Conservation (phyloP, 1,140 invertebrate species). For the Aphis craccivora region DNA sequence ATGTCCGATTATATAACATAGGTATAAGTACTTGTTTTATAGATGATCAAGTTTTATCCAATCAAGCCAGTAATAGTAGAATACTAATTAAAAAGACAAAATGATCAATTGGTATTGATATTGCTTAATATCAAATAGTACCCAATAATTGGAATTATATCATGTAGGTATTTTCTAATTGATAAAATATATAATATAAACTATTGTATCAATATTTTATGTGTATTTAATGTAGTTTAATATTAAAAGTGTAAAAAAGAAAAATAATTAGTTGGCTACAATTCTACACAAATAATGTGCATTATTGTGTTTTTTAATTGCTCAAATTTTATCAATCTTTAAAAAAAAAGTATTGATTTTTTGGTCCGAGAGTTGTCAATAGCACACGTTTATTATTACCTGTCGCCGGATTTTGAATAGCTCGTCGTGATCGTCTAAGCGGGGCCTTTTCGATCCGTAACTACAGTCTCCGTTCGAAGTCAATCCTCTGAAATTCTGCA, state of each 20-base stretch:
- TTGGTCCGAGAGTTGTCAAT: not conserved
- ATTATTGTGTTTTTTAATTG: not conserved
- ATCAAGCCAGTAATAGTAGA: not conserved
- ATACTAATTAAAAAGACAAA: not conserved
- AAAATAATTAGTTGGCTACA: not conserved
- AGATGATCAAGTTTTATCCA: not conserved
- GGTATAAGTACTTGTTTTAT: not conserved
- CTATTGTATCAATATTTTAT: no score
- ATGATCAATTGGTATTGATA: not conserved
- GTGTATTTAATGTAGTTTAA: not conserved
- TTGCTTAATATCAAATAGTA: not conserved
- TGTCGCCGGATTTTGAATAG: conserved; percentile 54
- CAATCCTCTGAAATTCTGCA: conserved; percentile 27
- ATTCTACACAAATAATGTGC: not conserved
- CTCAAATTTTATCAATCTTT: not conserved
- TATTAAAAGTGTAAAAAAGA: not conserved
- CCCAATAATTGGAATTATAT: not conserved
- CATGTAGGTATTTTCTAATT: not conserved
- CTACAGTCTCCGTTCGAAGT: conserved; percentile 31
- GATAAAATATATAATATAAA: no score
- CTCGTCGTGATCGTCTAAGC: conserved; percentile 48
- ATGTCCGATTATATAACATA: not conserved
- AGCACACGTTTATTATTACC: conserved; percentile 28
- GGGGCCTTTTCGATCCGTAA: conserved; percentile 55
- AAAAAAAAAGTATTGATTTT: not conserved